Evolutionary conservation across 92 coral and sea anemone genomes (phyloP).

Genomic region (Isaurus tuberculatus): DNA sequence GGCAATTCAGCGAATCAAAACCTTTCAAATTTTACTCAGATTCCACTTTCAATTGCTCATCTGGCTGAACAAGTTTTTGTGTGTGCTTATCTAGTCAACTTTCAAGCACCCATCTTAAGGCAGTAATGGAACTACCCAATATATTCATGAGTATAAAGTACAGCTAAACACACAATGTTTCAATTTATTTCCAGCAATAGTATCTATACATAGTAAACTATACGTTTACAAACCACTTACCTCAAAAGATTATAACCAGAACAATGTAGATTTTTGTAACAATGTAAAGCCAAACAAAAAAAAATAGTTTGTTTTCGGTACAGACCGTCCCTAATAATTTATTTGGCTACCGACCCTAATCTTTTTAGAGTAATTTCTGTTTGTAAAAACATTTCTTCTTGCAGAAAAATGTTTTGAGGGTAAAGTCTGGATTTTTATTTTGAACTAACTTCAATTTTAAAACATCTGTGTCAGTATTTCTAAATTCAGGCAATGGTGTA

Average conservation of each 20-base stretch:
- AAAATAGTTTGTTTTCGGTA: neutral
- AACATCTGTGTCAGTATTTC: neutral
- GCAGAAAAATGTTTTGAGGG: neutral
- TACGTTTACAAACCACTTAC: too few relatives aligned
- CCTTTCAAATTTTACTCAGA: slow-evolving; percentile 33
- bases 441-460: neutral
- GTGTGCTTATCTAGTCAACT: neutral
- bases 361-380: neutral
- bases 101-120: slow-evolving; percentile 21
- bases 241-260: too few relatives aligned
- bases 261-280: neutral
- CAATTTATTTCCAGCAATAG: too few relatives aligned
- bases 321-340: slow-evolving; percentile 2
- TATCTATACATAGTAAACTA: too few relatives aligned
- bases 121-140: too few relatives aligned
- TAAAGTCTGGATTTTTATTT: slow-evolving; percentile 4
- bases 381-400: neutral
- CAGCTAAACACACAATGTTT: too few relatives aligned
- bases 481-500: too few relatives aligned
- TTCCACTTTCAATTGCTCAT: slow-evolving; percentile 8
- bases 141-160: too few relatives aligned
- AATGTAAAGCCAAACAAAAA: neutral
- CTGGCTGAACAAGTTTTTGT: slow-evolving; percentile 13
- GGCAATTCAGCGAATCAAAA: too few relatives aligned
- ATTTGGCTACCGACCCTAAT: slow-evolving; percentile 3